phyloP scores from a whole-genome alignment of 2,888 invertebrate genomes.

The Cotesia congregata region DNA sequence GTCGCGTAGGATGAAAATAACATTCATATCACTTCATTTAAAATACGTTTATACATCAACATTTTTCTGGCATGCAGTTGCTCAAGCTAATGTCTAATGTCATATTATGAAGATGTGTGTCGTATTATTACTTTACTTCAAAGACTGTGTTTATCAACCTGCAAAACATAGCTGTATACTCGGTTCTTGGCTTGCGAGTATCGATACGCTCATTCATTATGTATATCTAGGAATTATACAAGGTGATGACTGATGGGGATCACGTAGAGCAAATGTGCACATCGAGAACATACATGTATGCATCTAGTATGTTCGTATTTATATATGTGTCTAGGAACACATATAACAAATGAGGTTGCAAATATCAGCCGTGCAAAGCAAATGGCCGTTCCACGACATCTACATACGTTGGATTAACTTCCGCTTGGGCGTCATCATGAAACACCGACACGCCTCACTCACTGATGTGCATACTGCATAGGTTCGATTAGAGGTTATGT shows the following conservation, averaged over 20 bases:
- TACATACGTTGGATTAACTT: slow-evolving; percentile 26
- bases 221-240: slow-evolving; percentile 9
- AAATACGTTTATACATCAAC: too few species aligned
- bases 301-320: too few species aligned
- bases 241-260: background rate
- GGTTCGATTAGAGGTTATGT: slow-evolving; percentile 16
- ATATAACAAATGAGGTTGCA: slow-evolving; percentile 12
- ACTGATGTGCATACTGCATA: slow-evolving; percentile 30
- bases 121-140: background rate
- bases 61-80: too few species aligned
- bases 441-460: slow-evolving; percentile 36
- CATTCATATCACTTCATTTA: too few species aligned
- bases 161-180: background rate
- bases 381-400: slow-evolving; percentile 31
- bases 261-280: background rate
- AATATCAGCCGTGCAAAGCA: slow-evolving; percentile 26
- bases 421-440: slow-evolving; percentile 35
- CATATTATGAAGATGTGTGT: too few species aligned
- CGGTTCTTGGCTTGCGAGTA: background rate
- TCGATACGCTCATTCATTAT: slow-evolving; percentile 17
- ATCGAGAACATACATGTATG: background rate
- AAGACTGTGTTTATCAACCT: background rate
- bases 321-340: background rate
- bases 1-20: too few species aligned
- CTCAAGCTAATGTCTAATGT: too few species aligned